Base-by-base conservation (phyloP, 2,888 invertebrate species). In the Tethea ocularis region DNA sequence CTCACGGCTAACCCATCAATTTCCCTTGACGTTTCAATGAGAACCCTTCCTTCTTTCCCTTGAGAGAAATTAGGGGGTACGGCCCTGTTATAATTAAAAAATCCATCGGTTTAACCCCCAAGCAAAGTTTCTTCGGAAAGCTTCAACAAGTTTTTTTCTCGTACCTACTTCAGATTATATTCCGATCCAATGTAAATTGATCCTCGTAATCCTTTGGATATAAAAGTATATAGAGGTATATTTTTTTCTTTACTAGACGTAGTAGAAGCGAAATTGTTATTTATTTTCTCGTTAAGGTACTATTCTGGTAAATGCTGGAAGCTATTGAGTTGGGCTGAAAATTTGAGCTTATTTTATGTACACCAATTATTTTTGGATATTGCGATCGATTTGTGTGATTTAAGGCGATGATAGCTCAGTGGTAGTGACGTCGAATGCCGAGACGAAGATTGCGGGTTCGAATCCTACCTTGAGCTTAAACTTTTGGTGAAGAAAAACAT, bases 1-100 rank as follows among this genome's bases (percentile, higher is more conserved):
- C 83, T 84, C 86, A 83, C 83, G 83, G 86, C 84, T 74, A 82
- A 84, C 85, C 88, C 91, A 91, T 91, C 91, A 91, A 92, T 92
- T 91, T 86, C 77, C 80, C 84, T 82, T 90, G 91, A 91, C 91
- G 88, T 88, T 88, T 88, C 89, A 89, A 88, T 89, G 88, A 88
- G 88, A 87, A 84, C 84, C 87, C 87, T 84, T 83, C 85, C 84
- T 86, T 82, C 87, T 84, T 86, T 86, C 83, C 86, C 88, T 88
- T 79, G 66, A 86, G 82, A 87, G 80, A 83, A 85, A 86, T 88
- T 87, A 87, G 86, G 83, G 82, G 75, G 82, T 75, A 73, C 68
- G 67, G 79, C 74, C 75, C 77, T 70, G 77, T 79, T 78, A 82
- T 89, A 90, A 90, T 90, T 89, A 88, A 88, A 86, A 82, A 87